These are phyloP conservation scores for Procambarus virginalis DNA, from an alignment of 1,140 invertebrate species.

Conservation along the genomic window DNA sequence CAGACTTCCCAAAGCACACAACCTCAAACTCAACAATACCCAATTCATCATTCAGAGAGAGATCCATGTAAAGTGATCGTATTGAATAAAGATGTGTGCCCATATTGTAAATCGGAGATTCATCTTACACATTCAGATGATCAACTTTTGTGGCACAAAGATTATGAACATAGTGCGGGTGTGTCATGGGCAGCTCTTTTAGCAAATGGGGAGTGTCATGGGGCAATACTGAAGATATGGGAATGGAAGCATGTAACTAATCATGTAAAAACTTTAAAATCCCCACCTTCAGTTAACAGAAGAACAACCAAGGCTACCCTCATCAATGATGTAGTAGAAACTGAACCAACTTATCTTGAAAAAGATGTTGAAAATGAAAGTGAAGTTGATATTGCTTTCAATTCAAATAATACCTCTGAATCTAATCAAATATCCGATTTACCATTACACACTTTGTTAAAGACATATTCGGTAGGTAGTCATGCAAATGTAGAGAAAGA, in stretches of 20 bases:
- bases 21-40: neutral
- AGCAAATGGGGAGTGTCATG: slow-evolving; percentile 45
- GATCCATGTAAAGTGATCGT: slow-evolving; percentile 26
- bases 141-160: slow-evolving; percentile 14
- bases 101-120: slow-evolving; percentile 40
- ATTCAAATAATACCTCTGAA: slow-evolving; percentile 29
- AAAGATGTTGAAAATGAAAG: slow-evolving; percentile 20
- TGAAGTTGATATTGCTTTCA: slow-evolving; percentile 10
- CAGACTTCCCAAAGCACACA: neutral
- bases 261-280: slow-evolving; percentile 30
- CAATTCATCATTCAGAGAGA: neutral
- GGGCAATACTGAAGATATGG: slow-evolving; percentile 47
- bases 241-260: slow-evolving; percentile 37
- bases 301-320: slow-evolving; percentile 43
- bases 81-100: slow-evolving; percentile 26
- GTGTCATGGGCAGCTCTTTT: slow-evolving; percentile 49
- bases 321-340: slow-evolving; percentile 40
- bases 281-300: slow-evolving; percentile 21
- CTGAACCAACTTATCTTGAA: slow-evolving; percentile 43
- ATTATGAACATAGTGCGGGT: slow-evolving; percentile 43
- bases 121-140: slow-evolving; percentile 12
- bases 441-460: slow-evolving; percentile 2
- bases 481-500: slow-evolving; percentile 3
- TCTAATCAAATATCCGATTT: slow-evolving; percentile 23
- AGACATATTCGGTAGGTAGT: neutral